Evolutionary conservation across 2,797 vertebrate genomes (phyloP), one percentile per base, ranked within the genome.

Genomic region (Rhinoraja longicauda): DNA sequence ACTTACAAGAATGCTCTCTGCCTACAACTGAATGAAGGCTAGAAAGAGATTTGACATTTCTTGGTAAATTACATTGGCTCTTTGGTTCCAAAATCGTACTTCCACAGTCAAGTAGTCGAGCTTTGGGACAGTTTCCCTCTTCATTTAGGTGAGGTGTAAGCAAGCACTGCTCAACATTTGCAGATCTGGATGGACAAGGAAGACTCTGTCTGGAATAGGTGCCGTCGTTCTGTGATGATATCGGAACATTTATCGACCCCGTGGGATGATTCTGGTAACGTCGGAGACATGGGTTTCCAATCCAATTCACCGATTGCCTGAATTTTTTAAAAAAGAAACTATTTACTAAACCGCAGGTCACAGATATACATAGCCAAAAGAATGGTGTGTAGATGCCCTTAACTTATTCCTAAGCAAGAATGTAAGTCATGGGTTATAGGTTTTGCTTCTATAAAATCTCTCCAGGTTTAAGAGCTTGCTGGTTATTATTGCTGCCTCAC

Each of bases 231-330:
- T 73, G 90, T 92, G 90, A 39, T 15, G 4, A 45, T n/a, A 24
- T 75, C 75, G 90, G 90, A 92, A 92, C 70, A 73, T 92, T 92
- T 36, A 92, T 53, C 7, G 90, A 92, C 13, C 70, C 90, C 73
- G 90, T 70, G 13, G 90, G 70, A 57, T 29, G 90, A 53, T 53
- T 45, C 29, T 15, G 36, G 21, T 75, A 24, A 29, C 12, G 84
- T 21, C 17, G n/a, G 6, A 67, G 59, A 36, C n/a, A n/a, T 24
- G 84, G 32, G 4, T 88, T 88, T 88, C 84, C 90, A 73, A 92
- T 92, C 90, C 90, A 92, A 75, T 92, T 92, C 70, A 75, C 53
- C 45, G 90, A 92, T 24, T 92, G 36, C n/a, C 90, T 92, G 90
- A 75, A 45, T 75, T 36, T 17, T 36, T 7, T 39, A 24, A 79